These are phyloP conservation scores for Hyperoodon ampullatus DNA, from an alignment of 2,113 vertebrate genomes.

Conservation along the genomic window DNA sequence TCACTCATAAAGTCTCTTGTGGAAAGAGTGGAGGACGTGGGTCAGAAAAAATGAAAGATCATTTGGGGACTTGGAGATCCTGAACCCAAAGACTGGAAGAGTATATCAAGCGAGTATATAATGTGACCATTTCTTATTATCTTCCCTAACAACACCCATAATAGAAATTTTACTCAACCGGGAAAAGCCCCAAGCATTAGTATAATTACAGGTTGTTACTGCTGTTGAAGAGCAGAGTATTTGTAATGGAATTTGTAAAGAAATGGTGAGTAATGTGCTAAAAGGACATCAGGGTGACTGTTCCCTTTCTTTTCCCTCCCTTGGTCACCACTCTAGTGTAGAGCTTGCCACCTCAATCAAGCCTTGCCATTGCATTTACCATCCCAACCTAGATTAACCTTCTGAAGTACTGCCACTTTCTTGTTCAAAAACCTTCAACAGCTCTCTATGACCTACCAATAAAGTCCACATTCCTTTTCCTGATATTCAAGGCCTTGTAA, in stretches of 20 bases:
- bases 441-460: neutral
- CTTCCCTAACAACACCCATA: neutral
- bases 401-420: neutral
- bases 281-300: too few species aligned
- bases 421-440: neutral
- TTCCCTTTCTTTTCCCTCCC: neutral
- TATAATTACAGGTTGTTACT: slow-evolving; percentile 14
- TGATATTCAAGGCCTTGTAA: neutral
- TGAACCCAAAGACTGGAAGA: neutral
- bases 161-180: slow-evolving; percentile 38
- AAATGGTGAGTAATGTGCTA: neutral
- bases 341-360: neutral
- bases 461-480: neutral
- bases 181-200: neutral
- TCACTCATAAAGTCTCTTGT: neutral
- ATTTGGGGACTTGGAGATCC: neutral
- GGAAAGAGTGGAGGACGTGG: neutral
- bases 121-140: neutral
- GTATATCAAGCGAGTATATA: neutral
- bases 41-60: neutral
- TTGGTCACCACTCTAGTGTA: neutral
- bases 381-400: neutral
- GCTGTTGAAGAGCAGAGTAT: slow-evolving; percentile 14
- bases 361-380: neutral
- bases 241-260: neutral